Evolutionary conservation across 2,113 vertebrate genomes (phyloP).

Genomic region (Nothocercus julius): DNA sequence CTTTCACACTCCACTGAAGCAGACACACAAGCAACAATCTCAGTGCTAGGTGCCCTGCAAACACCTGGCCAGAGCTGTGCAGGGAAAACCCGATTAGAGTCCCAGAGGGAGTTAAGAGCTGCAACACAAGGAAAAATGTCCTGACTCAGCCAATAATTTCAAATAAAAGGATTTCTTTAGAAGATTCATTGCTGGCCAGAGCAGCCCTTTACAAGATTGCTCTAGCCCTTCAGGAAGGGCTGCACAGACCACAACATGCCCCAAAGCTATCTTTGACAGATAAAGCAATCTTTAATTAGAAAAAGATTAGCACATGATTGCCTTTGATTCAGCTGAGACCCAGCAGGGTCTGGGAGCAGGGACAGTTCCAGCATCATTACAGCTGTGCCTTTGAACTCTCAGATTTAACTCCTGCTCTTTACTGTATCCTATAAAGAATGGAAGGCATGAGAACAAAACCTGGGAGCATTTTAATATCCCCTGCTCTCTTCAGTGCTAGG

Average conservation of each 20-base stretch:
- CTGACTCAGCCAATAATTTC: neutral
- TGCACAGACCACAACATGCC: accelerated
- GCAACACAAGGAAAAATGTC: neutral
- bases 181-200: neutral
- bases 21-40: neutral
- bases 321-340: neutral
- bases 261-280: neutral
- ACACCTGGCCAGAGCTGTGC: accelerated
- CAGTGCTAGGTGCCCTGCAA: neutral
- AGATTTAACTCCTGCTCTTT: neutral
- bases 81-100: neutral
- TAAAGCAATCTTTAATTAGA: neutral
- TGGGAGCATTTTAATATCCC: neutral
- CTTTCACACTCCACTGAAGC: accelerated
- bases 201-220: neutral
- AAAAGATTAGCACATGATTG: neutral
- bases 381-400: neutral
- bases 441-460: accelerated
- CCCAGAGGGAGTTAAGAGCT: neutral
- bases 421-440: accelerated
- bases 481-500: neutral
- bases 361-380: neutral
- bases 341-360: neutral
- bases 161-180: neutral
- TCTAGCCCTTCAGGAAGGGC: neutral